Base-by-base conservation (phyloP, 2,888 invertebrate genomes). In the Zelleria hepariella region DNA sequence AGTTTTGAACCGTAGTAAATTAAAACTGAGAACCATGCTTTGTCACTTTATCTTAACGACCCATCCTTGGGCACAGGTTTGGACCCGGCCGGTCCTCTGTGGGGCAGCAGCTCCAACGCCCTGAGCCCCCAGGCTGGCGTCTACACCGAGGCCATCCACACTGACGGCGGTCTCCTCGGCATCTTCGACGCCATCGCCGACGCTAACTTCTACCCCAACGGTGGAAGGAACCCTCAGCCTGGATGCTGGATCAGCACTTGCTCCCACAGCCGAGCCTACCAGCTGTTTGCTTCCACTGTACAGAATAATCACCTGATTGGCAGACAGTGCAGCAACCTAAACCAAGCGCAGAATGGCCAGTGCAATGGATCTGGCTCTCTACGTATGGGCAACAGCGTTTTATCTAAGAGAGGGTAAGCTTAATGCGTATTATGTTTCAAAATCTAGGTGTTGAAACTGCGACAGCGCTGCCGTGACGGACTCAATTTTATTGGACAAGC, bases 131-230 rank as follows among this genome's bases (percentile, higher is more conserved):
- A 59, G 1, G 73, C 72, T 61, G 74, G 70, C 2, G 58, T 59
- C 15, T 74, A 73, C 59, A 70, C 75, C n/a, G 75, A 76, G 60
- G 66, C 70, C 6, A 66, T 73, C 15, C 76, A 76, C 59, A 68
- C 71, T 5, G 72, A 74, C 55, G 70, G 69, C 15, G 71, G 66
- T 5, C 58, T 61, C 24, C 65, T 69, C 47, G 74, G 73, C 1
- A 66, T 70, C 57, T 52, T 66, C 2, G 21, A 59, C 26, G 62
- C 66, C 5, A 60, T 67, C 15, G 75, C 71, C 0, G 64, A 70
- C 53, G 66, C 70, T 20, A 73, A 75, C 63, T 73, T 75, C 65
- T 75, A 75, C 59, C 68, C 72, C 24, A 75, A 76, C 62, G 69
- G 68, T 15, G 74, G 69, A 18, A 56, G 57, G 5, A 58, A 58